These are phyloP conservation scores for Drosophila hydei DNA, from an alignment of 1,140 invertebrate species.

Conservation along the genomic window DNA sequence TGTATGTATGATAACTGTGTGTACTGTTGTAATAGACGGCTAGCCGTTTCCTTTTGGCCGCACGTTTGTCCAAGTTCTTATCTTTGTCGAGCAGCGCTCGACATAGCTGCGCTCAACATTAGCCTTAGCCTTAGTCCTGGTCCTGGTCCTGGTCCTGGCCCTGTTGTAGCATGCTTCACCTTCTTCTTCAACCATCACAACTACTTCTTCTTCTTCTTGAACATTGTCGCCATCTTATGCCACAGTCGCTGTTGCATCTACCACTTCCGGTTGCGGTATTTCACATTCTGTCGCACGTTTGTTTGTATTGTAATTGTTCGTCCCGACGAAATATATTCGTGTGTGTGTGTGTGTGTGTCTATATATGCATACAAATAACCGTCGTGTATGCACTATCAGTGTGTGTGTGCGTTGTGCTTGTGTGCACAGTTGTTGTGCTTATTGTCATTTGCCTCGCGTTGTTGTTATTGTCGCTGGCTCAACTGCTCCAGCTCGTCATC, in stretches of 20 bases:
- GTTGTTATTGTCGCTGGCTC: constrained; percentile 31
- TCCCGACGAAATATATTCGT: constrained; percentile 55
- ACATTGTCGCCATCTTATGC: constrained; percentile 32
- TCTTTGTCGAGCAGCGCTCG: constrained; percentile 44
- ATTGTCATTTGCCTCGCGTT: constrained; percentile 41
- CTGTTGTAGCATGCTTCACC: constrained; percentile 25
- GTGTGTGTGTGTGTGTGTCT: constrained; percentile 19
- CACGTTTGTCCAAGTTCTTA: constrained; percentile 57
- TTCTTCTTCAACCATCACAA: constrained; percentile 11
- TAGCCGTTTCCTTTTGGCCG: constrained; percentile 53
- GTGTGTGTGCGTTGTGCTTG: constrained; percentile 27
- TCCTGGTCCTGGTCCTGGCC: constrained; percentile 25
- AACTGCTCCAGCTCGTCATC: constrained; percentile 39
- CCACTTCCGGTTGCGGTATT: constrained; percentile 52
- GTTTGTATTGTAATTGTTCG: constrained; percentile 79
- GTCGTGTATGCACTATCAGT: constrained; percentile 23
- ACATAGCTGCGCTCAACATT: constrained; percentile 24
- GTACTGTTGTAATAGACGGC: constrained; percentile 70
- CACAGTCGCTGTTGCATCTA: constrained; percentile 53
- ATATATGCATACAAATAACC: constrained; percentile 53
- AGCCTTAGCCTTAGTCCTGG: constrained; percentile 20
- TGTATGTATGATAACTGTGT: constrained; percentile 17
- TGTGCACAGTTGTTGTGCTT: constrained; percentile 34
- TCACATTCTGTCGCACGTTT: constrained; percentile 69
- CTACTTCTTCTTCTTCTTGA: constrained; percentile 20